Conservation (phyloP, 1,140 invertebrate species). For the Pantala flavescens region DNA sequence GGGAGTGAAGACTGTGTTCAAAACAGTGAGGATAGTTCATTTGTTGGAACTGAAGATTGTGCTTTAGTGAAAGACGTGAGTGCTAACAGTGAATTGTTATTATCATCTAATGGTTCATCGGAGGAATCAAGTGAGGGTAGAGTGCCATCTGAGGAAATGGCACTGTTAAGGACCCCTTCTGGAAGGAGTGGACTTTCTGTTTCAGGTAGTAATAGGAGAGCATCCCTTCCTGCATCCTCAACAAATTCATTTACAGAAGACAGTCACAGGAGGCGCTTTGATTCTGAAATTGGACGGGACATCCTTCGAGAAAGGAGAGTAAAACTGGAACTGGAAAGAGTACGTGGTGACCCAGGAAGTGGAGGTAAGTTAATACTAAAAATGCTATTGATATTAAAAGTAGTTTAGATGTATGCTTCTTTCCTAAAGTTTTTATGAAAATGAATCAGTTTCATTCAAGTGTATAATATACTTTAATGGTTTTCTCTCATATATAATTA, state of each 20-base stretch:
- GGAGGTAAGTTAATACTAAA: background rate
- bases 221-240: background rate
- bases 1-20: background rate
- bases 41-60: background rate
- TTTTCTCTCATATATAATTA: background rate
- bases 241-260: background rate
- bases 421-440: background rate
- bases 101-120: background rate
- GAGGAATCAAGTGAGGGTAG: background rate
- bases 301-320: slow-evolving; percentile 40
- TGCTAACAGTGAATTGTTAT: background rate
- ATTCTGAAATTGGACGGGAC: slow-evolving; percentile 44
- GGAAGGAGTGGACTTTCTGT: background rate
- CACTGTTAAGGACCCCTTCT: background rate
- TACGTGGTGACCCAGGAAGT: slow-evolving; percentile 22
- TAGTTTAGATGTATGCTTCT: too few relatives aligned
- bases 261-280: slow-evolving; percentile 35
- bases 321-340: slow-evolving; percentile 38
- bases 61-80: background rate
- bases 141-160: background rate
- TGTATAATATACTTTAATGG: background rate
- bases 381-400: too few relatives aligned
- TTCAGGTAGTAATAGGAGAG: background rate
- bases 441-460: background rate
- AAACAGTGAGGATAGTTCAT: background rate